A percentile compares a stretch with the other conserved stretches of the same genome.
Conservation (phyloP, 1,140 invertebrate species). For the Chlorops oryzae region DNA sequence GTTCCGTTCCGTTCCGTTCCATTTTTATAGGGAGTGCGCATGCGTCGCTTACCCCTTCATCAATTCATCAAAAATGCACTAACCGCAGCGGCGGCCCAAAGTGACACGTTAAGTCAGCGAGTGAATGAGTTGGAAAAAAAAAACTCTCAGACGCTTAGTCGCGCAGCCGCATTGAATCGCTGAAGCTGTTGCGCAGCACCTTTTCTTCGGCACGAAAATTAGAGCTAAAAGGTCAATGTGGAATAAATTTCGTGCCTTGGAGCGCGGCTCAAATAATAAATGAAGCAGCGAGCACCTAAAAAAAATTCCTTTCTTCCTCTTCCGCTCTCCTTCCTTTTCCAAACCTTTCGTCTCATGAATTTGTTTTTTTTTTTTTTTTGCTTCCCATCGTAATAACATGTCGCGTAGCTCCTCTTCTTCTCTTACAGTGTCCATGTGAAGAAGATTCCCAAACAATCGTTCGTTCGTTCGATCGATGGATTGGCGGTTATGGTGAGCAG, state of each 20-base stretch:
- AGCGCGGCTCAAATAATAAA: no score
- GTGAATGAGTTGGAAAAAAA: neutral
- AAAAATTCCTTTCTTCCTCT: no score
- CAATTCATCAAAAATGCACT: conserved; percentile 41
- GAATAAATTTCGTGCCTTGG: conserved; percentile 34
- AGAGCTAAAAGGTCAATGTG: conserved; percentile 39
- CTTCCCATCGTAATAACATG: no score
- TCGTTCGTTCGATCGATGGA: no score
- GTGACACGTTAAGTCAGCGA: neutral
- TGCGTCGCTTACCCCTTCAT: conserved; percentile 45
- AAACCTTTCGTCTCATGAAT: no score
- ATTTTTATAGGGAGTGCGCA: no score
- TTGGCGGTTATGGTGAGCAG: no score
- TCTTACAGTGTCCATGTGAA: no score
- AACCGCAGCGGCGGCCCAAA: neutral
- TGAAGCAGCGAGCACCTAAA: neutral
- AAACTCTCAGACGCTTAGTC: conserved; percentile 1
- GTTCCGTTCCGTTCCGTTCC: conserved; percentile 16
- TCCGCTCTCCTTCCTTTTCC: no score
- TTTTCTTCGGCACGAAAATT: conserved; percentile 44
- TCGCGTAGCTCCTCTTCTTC: no score
- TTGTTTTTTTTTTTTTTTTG: no score
- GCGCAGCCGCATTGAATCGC: conserved; percentile 13
- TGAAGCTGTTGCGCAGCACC: conserved; percentile 31
- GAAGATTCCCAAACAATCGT: no score